Conservation (phyloP, 2,888 invertebrate species). For the Rapana venosa region DNA sequence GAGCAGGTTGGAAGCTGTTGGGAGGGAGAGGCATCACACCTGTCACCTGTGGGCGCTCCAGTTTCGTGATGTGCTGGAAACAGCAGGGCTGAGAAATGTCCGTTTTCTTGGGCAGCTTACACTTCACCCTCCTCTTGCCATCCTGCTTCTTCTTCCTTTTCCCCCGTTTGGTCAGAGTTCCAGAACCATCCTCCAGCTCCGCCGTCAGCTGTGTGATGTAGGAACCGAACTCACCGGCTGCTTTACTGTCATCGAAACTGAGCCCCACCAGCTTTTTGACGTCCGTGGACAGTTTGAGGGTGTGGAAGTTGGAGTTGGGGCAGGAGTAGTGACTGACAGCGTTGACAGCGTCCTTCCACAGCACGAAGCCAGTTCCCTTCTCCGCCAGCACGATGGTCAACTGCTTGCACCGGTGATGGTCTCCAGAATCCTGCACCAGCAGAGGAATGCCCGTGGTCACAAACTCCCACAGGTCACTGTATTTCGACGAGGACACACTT, state of each 20-base stretch:
- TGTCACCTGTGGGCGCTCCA: slow-evolving; percentile 79
- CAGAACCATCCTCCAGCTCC: slow-evolving; percentile 87
- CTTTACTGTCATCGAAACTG: slow-evolving; percentile 87
- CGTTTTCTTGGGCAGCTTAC: slow-evolving; percentile 85
- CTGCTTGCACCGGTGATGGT: slow-evolving; percentile 81
- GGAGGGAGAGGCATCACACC: slow-evolving; percentile 43
- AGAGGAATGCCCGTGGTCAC: slow-evolving; percentile 90
- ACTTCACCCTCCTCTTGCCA: slow-evolving; percentile 69
- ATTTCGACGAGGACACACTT: slow-evolving; percentile 27
- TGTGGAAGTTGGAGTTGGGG: slow-evolving; percentile 85
- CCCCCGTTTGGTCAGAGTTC: slow-evolving; percentile 81
- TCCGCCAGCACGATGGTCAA: slow-evolving; percentile 87
- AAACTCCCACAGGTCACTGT: slow-evolving; percentile 83
- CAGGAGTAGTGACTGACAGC: slow-evolving; percentile 86
- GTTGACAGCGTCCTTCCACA: slow-evolving; percentile 90
- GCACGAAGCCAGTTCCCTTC: slow-evolving; percentile 88
- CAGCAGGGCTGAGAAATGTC: slow-evolving; percentile 91
- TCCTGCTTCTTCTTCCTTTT: slow-evolving; percentile 64
- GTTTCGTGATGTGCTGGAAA: slow-evolving; percentile 89
- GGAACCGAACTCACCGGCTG: slow-evolving; percentile 84
- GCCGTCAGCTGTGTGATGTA: slow-evolving; percentile 83
- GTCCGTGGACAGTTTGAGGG: slow-evolving; percentile 88
- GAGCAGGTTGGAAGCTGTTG: slow-evolving; percentile 37
- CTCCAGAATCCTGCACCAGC: slow-evolving; percentile 87
- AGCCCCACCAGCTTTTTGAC: slow-evolving; percentile 88